Conservation (phyloP, 1,140 invertebrate genomes). For the Conopomorpha cramerella region DNA sequence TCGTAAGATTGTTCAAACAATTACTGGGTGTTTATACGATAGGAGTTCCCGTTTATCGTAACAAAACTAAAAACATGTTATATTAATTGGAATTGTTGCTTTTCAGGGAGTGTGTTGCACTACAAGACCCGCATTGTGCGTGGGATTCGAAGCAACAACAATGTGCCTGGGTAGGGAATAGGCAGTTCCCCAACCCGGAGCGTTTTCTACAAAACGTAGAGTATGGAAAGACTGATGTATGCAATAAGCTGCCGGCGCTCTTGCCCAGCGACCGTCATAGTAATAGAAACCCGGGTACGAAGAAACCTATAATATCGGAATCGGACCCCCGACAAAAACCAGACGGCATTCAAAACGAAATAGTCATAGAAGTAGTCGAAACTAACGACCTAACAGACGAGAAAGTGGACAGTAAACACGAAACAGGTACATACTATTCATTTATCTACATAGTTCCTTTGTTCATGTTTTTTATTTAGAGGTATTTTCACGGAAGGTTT, state of each 20-base stretch:
- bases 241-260: slow-evolving; percentile 62
- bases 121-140: slow-evolving; percentile 97
- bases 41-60: too few species aligned
- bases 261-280: slow-evolving; percentile 32
- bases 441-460: too few species aligned
- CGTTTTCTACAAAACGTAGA: slow-evolving; percentile 76
- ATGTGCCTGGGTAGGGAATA: slow-evolving; percentile 73
- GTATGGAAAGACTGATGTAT: slow-evolving; percentile 69
- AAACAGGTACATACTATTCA: too few species aligned
- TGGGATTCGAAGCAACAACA: slow-evolving; percentile 82
- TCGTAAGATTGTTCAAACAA: too few species aligned
- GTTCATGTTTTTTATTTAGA: too few species aligned
- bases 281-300: slow-evolving; percentile 42
- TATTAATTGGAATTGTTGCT: slow-evolving; percentile 13
- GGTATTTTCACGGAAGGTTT: too few species aligned
- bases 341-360: slow-evolving; percentile 47
- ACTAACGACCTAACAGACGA: slow-evolving; percentile 41
- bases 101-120: slow-evolving; percentile 82
- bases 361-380: slow-evolving; percentile 48
- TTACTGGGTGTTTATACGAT: too few species aligned
- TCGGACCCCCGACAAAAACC: slow-evolving; percentile 24
- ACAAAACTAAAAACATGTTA: too few species aligned
- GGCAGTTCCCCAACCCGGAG: slow-evolving; percentile 68
- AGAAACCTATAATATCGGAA: slow-evolving; percentile 35
- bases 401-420: slow-evolving; percentile 38